A percentile compares a stretch with the other conserved stretches of the same genome.
Conservation (phyloP, 2,888 invertebrate species). For the Arrhopalites spinosus region DNA sequence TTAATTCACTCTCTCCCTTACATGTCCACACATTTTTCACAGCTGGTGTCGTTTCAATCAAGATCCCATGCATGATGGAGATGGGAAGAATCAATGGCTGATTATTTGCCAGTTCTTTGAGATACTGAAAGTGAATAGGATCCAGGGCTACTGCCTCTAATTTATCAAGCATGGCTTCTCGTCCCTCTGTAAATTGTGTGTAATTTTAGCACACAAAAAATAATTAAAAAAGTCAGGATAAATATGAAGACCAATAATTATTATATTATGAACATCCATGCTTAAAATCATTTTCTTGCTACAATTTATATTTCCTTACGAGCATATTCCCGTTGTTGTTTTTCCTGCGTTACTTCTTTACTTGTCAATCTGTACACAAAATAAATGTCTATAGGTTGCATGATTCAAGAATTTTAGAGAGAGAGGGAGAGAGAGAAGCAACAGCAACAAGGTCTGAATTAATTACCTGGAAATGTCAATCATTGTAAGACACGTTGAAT, state of each 20-base stretch:
- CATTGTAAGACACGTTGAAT: constrained; percentile 39
- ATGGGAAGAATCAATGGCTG: constrained; percentile 45
- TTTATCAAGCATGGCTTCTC: constrained; percentile 35
- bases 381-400: no score
- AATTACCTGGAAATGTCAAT: constrained; percentile 42
- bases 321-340: neutral
- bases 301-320: neutral
- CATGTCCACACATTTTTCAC: constrained; percentile 41
- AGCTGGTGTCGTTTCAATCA: constrained; percentile 41
- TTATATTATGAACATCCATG: no score
- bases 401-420: no score
- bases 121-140: constrained; percentile 45
- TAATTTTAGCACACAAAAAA: neutral
- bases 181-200: constrained; percentile 13
- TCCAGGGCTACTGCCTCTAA: constrained; percentile 38
- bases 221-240: no score
- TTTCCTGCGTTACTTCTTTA: neutral
- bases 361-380: no score
- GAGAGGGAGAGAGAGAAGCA: no score
- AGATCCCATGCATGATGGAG: constrained; percentile 41
- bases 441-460: neutral
- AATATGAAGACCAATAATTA: no score
- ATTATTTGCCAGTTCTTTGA: constrained; percentile 43
- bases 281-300: no score
- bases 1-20: constrained; percentile 8